Base-by-base conservation (phyloP, 1,140 invertebrate genomes). In the Drosophila albomicans region DNA sequence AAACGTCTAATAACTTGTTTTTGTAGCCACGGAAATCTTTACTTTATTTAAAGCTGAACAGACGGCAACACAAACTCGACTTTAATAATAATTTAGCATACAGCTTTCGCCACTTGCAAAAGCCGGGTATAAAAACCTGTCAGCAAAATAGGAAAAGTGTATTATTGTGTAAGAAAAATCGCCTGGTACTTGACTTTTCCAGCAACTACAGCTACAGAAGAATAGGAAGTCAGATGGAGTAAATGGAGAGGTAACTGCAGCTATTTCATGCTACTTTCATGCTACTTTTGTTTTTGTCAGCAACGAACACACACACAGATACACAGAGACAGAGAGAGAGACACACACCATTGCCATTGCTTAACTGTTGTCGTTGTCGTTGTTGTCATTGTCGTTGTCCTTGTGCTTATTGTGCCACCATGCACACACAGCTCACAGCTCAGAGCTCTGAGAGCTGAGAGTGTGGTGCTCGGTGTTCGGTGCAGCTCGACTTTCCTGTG, bases 151-250 rank as follows among this genome's bases (percentile, higher is more conserved):
- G 73, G 70, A 87, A 87, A 87, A 87, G 84, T 87, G 84, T 87
- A 87, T 87, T 87, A 81, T 87, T 88, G 84, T 87, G 84, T 81
- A 85, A 85, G 84, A 88, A 88, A 85, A 81, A 88, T 88, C 86
- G 85, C 81, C 81, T 63, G 75, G 78, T 63, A 88, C 85, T 88
- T 80, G 85, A 89, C 82, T 88, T 80, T 82, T 71, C 80, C 70
- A 62, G 45, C 73, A 49, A 38, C 30, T 52, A 20, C 67, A 62
- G 6, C 38, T 32, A 8, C 30, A 32, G 35, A 38, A 7, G 35
- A 38, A 10, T 4, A 0, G 20, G 20, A 61, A 45, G 15, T 28
- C 25, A 25, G 35, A 25, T 32, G 1, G 28, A 20, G 45, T 8
- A n/a, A 56, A 16, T 49, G 8, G 20, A 30, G 28, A 52, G 8